Base-by-base conservation (phyloP, 2,113 vertebrate genomes). In the Hylia prasina region DNA sequence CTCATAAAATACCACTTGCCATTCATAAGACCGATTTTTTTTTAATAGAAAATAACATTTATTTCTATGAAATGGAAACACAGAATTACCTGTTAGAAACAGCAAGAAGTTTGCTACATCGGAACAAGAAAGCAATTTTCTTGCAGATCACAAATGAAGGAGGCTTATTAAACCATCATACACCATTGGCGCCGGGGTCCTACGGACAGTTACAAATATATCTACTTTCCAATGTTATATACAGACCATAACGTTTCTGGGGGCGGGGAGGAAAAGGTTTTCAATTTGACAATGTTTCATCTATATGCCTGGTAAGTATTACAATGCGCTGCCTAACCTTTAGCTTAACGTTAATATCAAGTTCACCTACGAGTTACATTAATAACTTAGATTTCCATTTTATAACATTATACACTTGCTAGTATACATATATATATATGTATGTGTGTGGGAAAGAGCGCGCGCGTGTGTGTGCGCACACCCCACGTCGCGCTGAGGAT, bases 41-140 rank as follows among this genome's bases (percentile, higher is more conserved):
- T 97, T 97, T 97, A 97, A 97, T 97, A 97, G 98, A 99, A 99
- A 99, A 99, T 99, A 99, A 99, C 99, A 99, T 99, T 99, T 99
- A 99, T 99, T 99, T 99, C 98, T 99, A 98, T 97, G 97, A 98
- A 98, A 98, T 98, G 98, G 97, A 98, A 98, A 97, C 98, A 99
- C 98, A 98, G 98, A 98, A 97, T 98, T 98, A 98, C 93, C 98
- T 98, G 97, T 98, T 97, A 97, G 94, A 96, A 86, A 97, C 93
- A 94, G 97, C 97, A 95, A 96, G 96, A 96, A 95, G 79, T 94
- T 96, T 98, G 98, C 97, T 97, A 98, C 98, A 98, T 96, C 4
- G 15, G 93, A 97, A 98, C 98, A 87, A 97, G 92, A 98, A 97
- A 98, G 98, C 96, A 96, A 95, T 97, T 98, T 98, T 97, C 97